Base-by-base conservation (phyloP, 2,888 invertebrate genomes). In the Luffia ferchaultella region DNA sequence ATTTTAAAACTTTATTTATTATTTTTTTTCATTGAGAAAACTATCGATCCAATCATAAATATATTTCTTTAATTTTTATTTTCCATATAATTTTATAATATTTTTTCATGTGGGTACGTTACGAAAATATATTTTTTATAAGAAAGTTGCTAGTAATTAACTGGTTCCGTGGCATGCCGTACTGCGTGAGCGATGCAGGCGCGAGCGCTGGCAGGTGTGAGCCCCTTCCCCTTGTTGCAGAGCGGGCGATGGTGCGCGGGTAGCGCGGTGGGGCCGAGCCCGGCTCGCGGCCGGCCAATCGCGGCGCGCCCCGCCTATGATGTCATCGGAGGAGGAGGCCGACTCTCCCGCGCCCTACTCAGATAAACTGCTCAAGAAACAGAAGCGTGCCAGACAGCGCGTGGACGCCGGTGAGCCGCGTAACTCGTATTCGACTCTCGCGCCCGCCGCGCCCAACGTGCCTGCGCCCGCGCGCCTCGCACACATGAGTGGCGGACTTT, bases 281-380 rank as follows among this genome's bases (percentile, higher is more conserved):
- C 82, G 82, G 85, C 86, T 88, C 88, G 85, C 80, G 88, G 86
- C 80, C 87, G 89, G 90, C 92, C 92, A 92, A 92, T 89, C 88
- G 86, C 88, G 89, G 89, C 88, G 84, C 88, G 87, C 85, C 88
- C 89, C 87, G 91, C 93, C 88, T 89, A 93, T 93, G 93, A 94
- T 94, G 94, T 94, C 93, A 94, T 93, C 93, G 91, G 94, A 93
- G 91, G 94, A 94, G 93, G 93, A 94, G 91, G 92, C 92, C 89
- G 93, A 91, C 87, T 90, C 90, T 89, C 93, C 92, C 90, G 93
- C 93, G 89, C 93, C 93, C 92, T 93, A 91, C 89, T 92, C 92
- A 91, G 93, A 92, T 89, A 91, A 90, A 86, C 91, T 92, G 87
- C 89, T 93, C 88, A 93, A 93, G 92, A 93, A 93, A 89, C 90